These are phyloP conservation scores for Artibeus lituratus DNA, from an alignment of 2,797 vertebrate genomes.

Conservation along the genomic window DNA sequence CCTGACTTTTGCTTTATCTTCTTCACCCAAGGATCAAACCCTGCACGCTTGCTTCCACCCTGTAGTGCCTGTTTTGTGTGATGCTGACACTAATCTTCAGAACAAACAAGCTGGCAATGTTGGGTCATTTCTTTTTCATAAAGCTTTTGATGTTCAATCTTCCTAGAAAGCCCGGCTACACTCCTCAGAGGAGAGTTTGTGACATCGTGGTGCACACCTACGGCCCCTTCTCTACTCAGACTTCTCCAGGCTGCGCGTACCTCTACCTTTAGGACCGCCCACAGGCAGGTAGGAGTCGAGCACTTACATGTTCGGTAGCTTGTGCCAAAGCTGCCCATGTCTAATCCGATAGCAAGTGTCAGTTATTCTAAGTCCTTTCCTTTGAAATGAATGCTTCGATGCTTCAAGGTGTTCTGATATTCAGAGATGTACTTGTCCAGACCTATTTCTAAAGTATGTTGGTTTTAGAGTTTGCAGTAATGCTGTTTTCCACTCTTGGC, in stretches of 20 bases:
- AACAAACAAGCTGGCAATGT: conserved; percentile 17
- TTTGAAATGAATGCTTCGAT: conserved; percentile 32
- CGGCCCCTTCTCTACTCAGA: not conserved
- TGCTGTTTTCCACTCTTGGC: not conserved
- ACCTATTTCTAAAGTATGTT: conserved; percentile 2
- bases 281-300: not conserved
- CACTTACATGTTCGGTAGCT: not conserved
- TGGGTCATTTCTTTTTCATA: conserved; percentile 16
- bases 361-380: conserved; percentile 16
- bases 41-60: conserved; percentile 23
- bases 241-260: not conserved
- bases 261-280: conserved; percentile 20
- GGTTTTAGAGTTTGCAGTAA: not conserved
- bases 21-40: conserved; percentile 19
- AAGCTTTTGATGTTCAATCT: conserved; percentile 1
- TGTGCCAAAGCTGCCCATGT: not conserved
- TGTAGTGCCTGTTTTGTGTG: not conserved
- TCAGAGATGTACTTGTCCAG: not conserved
- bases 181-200: not conserved
- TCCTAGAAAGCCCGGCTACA: not conserved
- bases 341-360: not conserved
- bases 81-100: conserved; percentile 25
- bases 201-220: not conserved
- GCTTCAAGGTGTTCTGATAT: not conserved
- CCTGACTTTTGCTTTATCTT: conserved; percentile 56